These are phyloP conservation scores for Diabrotica virgifera DNA, from an alignment of 1,140 invertebrate genomes.

Conservation along the genomic window DNA sequence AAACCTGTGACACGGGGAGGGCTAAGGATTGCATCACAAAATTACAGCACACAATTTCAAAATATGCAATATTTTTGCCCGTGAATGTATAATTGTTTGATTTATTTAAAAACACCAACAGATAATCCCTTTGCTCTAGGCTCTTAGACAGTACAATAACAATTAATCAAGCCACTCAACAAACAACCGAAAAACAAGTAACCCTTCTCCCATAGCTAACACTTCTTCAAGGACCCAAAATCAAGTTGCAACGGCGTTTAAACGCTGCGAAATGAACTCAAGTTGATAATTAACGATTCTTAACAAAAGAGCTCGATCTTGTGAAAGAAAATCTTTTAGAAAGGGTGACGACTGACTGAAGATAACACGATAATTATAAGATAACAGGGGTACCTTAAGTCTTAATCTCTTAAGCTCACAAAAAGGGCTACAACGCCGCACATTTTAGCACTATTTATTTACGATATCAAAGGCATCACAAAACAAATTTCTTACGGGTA, in stretches of 20 bases:
- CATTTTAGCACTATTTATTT: conserved; percentile 23
- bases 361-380: conserved; percentile 38
- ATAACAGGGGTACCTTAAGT: conserved; percentile 35
- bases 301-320: conserved; percentile 4
- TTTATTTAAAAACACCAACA: too few species aligned
- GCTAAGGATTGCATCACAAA: too few species aligned
- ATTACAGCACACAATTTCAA: too few species aligned
- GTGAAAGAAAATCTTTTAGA: conserved; percentile 12
- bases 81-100: too few species aligned
- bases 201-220: neutral
- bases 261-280: conserved; percentile 9
- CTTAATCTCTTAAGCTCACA: conserved; percentile 37
- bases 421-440: conserved; percentile 36
- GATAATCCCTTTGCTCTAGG: too few species aligned
- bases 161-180: too few species aligned
- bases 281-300: conserved; percentile 16
- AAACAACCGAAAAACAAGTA: neutral
- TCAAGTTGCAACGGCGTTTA: conserved; percentile 3
- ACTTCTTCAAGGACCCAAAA: neutral
- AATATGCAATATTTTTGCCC: too few species aligned
- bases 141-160: too few species aligned
- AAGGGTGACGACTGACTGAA: conserved; percentile 16
- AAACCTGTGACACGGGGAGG: too few species aligned
- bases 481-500: too few species aligned
- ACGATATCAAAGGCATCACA: too few species aligned